Evolutionary conservation across 2,888 invertebrate genomes (phyloP), one percentile per base, ranked within the genome.

Genomic region (Cosmorhoe ocellata): DNA sequence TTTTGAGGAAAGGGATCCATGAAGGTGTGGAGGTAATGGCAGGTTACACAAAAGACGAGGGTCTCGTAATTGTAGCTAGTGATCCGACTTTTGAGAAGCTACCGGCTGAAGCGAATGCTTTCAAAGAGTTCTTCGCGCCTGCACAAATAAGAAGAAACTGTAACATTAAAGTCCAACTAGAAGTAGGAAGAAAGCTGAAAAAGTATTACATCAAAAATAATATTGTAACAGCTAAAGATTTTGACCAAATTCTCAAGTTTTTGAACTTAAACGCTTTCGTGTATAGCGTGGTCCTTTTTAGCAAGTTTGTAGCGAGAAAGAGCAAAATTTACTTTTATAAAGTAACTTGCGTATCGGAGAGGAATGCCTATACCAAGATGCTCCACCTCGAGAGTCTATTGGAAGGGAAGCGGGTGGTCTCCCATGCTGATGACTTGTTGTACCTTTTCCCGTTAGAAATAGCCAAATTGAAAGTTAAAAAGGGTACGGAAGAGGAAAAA

Each of bases 11-110:
- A 4, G 92, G 92, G 6, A 79, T 83, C 6, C 81, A 92, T 32
- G 66, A 77, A 55, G 75, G 66, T 2, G 83, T 94, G 0, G 94
- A 95, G 0, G 91, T 95, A 71, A 92, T 96, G 74, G 87, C 92
- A 13, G 96, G 96, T 2, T 80, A 93, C 8, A 95, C 93, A 3
- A 91, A 92, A 12, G 92, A 95, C 38, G 96, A 96, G 81, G 95
- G 95, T 0, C 22, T 78, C 0, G 47, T 79, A 31, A 55, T 63
- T 3, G 14, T 76, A 0, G 39, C 48, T 8, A 10, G 43, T 0
- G 40, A 26, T 0, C 54, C 57, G 1, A 22, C 51, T 11, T n/a
- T 67, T 1, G 66, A 76, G 0, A 54, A 61, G 9, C 31, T 71
- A 0, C 32, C 73, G 10, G 42, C 60, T 1, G 60, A 69, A 43